Evolutionary conservation across 2,113 vertebrate genomes (phyloP).

Genomic region (Lichenostomus cassidix): DNA sequence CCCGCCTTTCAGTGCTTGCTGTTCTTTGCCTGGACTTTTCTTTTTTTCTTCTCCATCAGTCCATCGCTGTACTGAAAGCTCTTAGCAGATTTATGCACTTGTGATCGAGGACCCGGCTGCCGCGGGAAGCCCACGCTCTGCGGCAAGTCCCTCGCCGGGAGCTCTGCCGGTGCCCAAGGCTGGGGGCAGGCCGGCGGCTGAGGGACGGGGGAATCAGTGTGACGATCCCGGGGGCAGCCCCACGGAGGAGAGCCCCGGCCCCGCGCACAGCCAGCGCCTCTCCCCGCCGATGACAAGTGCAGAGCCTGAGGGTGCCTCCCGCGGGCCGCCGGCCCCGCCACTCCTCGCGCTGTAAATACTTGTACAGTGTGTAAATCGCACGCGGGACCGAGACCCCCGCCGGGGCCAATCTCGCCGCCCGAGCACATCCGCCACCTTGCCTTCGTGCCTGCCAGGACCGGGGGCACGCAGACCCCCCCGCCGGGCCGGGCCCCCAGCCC

Average conservation of each 20-base stretch:
- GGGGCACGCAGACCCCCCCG: constrained; percentile 74
- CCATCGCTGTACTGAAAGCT: constrained; percentile 76
- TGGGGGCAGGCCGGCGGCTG: background rate
- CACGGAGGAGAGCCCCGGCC: background rate
- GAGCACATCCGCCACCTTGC: constrained; percentile 81
- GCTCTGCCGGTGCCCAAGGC: background rate
- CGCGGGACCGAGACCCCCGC: constrained; percentile 65
- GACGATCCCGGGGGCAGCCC: background rate
- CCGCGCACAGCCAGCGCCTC: background rate
- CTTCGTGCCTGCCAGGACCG: constrained; percentile 58
- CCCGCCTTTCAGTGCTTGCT: constrained; percentile 81
- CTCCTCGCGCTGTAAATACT: constrained; percentile 88
- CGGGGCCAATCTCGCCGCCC: constrained; percentile 77
- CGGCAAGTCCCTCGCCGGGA: background rate
- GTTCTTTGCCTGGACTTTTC: constrained; percentile 76
- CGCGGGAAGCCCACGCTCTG: background rate
- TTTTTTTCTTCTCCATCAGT: constrained; percentile 66
- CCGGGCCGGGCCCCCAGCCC: constrained; percentile 65
- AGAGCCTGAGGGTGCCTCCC: constrained; percentile 21
- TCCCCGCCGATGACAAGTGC: constrained; percentile 1
- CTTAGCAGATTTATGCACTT: constrained; percentile 83
- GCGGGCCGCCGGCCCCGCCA: background rate
- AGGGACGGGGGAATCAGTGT: background rate
- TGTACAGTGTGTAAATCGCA: constrained; percentile 86
- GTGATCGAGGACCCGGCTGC: constrained; percentile 63